These are phyloP conservation scores for Meghimatium bilineatum DNA, from an alignment of 2,888 invertebrate species.

Conservation along the genomic window DNA sequence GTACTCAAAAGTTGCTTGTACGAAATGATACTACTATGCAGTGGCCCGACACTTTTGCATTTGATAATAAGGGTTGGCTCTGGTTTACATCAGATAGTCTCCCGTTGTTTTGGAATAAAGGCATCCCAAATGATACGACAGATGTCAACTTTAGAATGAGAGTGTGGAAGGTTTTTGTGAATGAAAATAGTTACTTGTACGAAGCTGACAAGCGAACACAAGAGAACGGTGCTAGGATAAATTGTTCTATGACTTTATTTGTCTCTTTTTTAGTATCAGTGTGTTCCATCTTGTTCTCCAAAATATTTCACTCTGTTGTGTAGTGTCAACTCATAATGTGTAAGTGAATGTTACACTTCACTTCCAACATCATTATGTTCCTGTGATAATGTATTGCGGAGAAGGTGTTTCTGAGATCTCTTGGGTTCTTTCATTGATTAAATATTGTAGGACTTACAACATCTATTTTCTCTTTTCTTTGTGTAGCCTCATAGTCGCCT, in stretches of 20 bases:
- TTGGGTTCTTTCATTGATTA: too few relatives aligned
- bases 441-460: too few relatives aligned
- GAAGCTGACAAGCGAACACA: slow-evolving; percentile 24
- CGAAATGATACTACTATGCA: slow-evolving; percentile 57
- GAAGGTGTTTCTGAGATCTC: too few relatives aligned
- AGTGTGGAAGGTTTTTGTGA: slow-evolving; percentile 54
- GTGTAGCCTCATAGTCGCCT: too few relatives aligned
- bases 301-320: background rate
- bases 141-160: slow-evolving; percentile 41
- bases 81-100: slow-evolving; percentile 67
- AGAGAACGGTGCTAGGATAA: background rate
- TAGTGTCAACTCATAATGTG: background rate
- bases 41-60: slow-evolving; percentile 65
- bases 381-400: too few relatives aligned
- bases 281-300: background rate
- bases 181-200: slow-evolving; percentile 50
- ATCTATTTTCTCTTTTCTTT: too few relatives aligned
- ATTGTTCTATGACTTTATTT: background rate
- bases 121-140: slow-evolving; percentile 26
- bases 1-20: slow-evolving; percentile 47
- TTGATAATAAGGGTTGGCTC: slow-evolving; percentile 59
- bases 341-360: too few relatives aligned
- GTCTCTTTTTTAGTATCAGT: background rate
- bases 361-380: too few relatives aligned
- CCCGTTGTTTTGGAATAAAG: slow-evolving; percentile 54